These are phyloP conservation scores for Alitta virens DNA, from an alignment of 2,888 invertebrate species.

Conservation along the genomic window DNA sequence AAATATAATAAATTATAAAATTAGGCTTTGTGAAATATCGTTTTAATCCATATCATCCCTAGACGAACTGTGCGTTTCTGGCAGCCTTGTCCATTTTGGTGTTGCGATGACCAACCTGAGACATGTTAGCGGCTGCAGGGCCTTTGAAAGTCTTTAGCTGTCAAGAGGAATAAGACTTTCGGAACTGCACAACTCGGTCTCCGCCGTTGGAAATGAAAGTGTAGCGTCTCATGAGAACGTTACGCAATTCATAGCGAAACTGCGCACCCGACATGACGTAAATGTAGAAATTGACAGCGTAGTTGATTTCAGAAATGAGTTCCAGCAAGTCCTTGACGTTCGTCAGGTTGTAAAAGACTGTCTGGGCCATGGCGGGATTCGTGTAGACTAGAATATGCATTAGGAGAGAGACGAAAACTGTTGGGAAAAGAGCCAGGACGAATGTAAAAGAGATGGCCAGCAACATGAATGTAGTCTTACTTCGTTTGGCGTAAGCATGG, in stretches of 20 bases:
- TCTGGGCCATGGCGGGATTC: constrained; percentile 18
- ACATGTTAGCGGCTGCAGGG: background rate
- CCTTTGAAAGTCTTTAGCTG: background rate
- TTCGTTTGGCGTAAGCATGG: constrained; percentile 16
- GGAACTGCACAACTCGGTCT: constrained; percentile 19
- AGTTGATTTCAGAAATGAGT: constrained; percentile 40
- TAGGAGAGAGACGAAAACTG: constrained; percentile 36
- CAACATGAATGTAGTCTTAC: constrained; percentile 44
- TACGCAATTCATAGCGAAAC: constrained; percentile 38
- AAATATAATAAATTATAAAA: no score
- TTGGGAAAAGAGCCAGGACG: constrained; percentile 39
- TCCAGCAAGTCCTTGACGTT: constrained; percentile 34
- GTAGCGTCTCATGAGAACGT: constrained; percentile 26
- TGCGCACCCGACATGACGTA: constrained; percentile 44
- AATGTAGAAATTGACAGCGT: constrained; percentile 44
- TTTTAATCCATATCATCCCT: no score
- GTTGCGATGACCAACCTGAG: background rate
- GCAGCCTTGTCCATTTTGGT: background rate
- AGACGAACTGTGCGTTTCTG: background rate
- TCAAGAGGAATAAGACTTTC: constrained; percentile 2
- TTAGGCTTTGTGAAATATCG: no score
- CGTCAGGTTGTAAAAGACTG: constrained; percentile 24
- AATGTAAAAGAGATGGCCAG: constrained; percentile 42
- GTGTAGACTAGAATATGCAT: constrained; percentile 32
- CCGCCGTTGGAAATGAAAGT: constrained; percentile 18